Percentiles rank a stretch among this genome's conserved stretches.
phyloP scores from a whole-genome alignment of 2,888 invertebrate species.

The Cetonia aurata region DNA sequence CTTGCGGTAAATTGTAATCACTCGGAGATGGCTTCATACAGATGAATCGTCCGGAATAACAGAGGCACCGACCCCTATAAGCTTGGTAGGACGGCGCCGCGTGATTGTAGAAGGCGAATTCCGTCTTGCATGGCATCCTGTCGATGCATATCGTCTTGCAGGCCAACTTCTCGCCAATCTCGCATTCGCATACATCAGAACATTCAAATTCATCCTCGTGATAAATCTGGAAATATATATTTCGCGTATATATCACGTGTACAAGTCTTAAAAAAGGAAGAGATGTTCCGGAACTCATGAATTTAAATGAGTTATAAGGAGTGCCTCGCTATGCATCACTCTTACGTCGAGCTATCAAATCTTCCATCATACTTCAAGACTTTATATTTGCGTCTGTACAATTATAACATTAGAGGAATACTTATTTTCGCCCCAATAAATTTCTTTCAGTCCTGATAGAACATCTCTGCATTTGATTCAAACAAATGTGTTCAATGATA shows the following conservation, averaged over 20 bases:
- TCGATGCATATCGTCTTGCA: constrained; percentile 93
- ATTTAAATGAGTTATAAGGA: constrained; percentile 23
- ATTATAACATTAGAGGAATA: too few relatives aligned
- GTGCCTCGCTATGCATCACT: neutral
- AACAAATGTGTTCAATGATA: too few relatives aligned
- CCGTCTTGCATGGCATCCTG: constrained; percentile 87
- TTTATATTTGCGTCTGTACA: neutral
- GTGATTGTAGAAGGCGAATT: constrained; percentile 91
- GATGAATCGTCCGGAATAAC: constrained; percentile 92
- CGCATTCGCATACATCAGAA: constrained; percentile 91
- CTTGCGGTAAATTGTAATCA: constrained; percentile 83
- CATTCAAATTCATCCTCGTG: constrained; percentile 89
- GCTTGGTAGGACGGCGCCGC: constrained; percentile 92
- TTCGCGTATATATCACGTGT: neutral
- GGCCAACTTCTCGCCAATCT: constrained; percentile 80
- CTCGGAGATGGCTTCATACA: constrained; percentile 88
- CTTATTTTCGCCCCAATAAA: too few relatives aligned
- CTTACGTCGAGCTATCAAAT: too few relatives aligned
- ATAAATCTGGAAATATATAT: constrained; percentile 74
- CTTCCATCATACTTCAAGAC: too few relatives aligned
- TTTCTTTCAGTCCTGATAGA: too few relatives aligned
- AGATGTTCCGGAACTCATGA: constrained; percentile 14
- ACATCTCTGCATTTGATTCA: too few relatives aligned
- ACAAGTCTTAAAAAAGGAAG: neutral
- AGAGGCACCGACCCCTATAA: constrained; percentile 88